phyloP scores from a whole-genome alignment of 2,113 vertebrate species.

The Nycticorax nycticorax region DNA sequence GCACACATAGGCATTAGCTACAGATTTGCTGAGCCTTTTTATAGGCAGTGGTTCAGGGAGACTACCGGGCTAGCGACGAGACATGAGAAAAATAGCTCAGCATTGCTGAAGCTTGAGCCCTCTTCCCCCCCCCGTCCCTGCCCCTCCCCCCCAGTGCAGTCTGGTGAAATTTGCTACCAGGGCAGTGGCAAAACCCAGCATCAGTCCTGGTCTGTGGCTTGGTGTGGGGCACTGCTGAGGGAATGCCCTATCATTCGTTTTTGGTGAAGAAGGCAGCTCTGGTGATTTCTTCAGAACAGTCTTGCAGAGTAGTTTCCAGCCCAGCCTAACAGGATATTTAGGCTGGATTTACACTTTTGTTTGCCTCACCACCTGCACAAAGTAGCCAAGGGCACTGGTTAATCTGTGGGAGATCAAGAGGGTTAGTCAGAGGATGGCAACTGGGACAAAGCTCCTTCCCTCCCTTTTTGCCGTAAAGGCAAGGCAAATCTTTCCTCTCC shows the following conservation, averaged over 20 bases:
- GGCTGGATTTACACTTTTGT: not conserved
- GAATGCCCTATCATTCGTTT: rapidly evolving
- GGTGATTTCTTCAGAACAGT: not conserved
- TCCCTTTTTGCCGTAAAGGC: not conserved
- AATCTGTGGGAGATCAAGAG: not conserved
- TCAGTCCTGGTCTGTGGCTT: not conserved
- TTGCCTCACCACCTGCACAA: not conserved
- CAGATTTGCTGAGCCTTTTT: slow-evolving; percentile 2
- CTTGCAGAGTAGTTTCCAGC: not conserved
- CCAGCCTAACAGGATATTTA: not conserved
- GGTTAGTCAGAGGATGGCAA: not conserved
- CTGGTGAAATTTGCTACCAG: not conserved
- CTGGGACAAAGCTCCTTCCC: not conserved
- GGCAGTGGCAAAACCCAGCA: not conserved
- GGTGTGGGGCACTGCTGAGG: rapidly evolving
- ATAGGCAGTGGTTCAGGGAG: not conserved
- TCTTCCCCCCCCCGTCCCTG: not conserved
- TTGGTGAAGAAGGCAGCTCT: not conserved
- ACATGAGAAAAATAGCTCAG: not conserved
- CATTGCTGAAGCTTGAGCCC: not conserved
- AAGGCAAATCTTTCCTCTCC: not conserved
- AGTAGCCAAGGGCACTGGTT: rapidly evolving
- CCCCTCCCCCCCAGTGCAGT: too few relatives aligned
- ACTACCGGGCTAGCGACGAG: not conserved
- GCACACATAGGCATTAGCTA: slow-evolving; percentile 31